Conservation (phyloP, 2,888 invertebrate genomes). For the Acanthosepion pharaonis region DNA sequence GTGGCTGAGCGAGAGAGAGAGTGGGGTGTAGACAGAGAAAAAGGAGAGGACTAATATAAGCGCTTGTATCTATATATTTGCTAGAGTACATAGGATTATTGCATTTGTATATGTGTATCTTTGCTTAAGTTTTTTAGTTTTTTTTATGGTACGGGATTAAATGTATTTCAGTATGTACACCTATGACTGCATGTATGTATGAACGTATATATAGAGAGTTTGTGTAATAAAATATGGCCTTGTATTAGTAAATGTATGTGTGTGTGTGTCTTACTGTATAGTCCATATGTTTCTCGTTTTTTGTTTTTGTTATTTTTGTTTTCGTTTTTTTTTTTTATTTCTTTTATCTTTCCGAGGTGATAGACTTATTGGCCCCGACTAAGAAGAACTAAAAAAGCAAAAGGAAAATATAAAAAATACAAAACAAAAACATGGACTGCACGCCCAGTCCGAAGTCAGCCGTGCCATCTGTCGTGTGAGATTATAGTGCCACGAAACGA, state of each 20-base stretch:
- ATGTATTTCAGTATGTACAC: too few species aligned
- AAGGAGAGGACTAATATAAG: too few species aligned
- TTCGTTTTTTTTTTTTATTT: background rate
- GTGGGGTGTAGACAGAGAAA: too few species aligned
- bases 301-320: background rate
- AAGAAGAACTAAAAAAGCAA: background rate
- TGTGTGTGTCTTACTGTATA: background rate
- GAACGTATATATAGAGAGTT: background rate
- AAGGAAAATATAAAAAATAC: background rate
- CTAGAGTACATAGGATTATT: background rate
- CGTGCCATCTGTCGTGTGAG: conserved; percentile 9
- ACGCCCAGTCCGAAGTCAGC: conserved; percentile 4
- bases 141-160: too few species aligned
- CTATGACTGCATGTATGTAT: background rate
- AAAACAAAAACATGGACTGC: background rate
- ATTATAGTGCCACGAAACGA: conserved; percentile 13
- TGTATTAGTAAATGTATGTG: background rate
- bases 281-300: background rate
- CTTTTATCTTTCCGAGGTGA: conserved; percentile 6
- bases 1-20: too few species aligned
- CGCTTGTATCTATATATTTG: background rate
- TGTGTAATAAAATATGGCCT: background rate
- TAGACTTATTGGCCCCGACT: conserved; percentile 20
- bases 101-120: background rate
- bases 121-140: too few species aligned